Conservation (phyloP, 2,888 invertebrate genomes). For the Dastarcus helophoroides region DNA sequence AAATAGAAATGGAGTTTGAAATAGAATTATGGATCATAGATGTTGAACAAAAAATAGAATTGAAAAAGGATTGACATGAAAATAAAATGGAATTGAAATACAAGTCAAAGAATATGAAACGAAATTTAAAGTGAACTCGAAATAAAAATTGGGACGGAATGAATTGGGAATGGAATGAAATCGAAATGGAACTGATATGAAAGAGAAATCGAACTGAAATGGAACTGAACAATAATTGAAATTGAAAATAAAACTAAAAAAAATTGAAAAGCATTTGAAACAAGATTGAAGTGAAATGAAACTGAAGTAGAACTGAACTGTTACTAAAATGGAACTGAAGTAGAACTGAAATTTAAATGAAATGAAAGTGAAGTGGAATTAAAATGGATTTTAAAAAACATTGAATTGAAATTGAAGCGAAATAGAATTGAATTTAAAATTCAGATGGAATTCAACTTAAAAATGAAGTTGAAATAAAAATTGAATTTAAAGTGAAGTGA, state of each 20-base stretch:
- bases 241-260: neutral
- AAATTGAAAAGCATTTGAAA: neutral
- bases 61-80: neutral
- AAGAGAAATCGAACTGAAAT: neutral
- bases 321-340: neutral
- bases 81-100: conserved; percentile 1
- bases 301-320: neutral
- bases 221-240: neutral
- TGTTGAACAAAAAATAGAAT: neutral
- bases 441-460: conserved; percentile 2
- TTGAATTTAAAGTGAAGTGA: neutral
- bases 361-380: conserved; percentile 1
- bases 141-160: conserved; percentile 1
- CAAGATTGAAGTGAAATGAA: conserved; percentile 1
- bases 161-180: neutral
- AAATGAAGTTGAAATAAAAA: neutral
- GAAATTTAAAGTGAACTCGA: neutral
- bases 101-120: neutral
- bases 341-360: neutral
- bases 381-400: neutral
- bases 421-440: neutral
- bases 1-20: conserved; percentile 1
- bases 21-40: too few species aligned
- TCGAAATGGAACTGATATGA: neutral
- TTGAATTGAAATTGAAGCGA: conserved; percentile 2